phyloP scores from a whole-genome alignment of 2,888 invertebrate species.

The Epinotia brunnichana region DNA sequence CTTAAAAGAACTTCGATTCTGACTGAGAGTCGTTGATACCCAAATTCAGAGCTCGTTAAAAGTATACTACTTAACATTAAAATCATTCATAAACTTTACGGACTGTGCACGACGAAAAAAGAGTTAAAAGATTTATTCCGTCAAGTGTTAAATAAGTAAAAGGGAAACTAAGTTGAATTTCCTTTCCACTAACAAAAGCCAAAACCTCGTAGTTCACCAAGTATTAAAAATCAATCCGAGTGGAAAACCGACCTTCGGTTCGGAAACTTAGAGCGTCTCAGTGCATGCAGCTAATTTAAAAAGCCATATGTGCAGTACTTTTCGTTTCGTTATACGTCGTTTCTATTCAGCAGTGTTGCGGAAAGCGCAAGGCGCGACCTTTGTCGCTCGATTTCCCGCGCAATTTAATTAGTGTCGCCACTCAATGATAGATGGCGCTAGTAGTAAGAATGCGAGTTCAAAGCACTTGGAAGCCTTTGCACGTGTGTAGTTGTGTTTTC shows the following conservation, averaged over 20 bases:
- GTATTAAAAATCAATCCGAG: slow-evolving; percentile 81
- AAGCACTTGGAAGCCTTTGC: slow-evolving; percentile 38
- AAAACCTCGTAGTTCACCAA: slow-evolving; percentile 71
- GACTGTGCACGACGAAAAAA: slow-evolving; percentile 6
- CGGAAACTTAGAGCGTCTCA: slow-evolving; percentile 69
- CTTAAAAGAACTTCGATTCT: background rate
- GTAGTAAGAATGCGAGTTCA: slow-evolving; percentile 34
- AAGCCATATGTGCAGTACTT: background rate
- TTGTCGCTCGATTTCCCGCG: slow-evolving; percentile 82
- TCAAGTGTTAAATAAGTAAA: slow-evolving; percentile 59
- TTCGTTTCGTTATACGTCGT: background rate
- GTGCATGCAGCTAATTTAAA: slow-evolving; percentile 55
- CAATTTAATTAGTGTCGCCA: slow-evolving; percentile 80
- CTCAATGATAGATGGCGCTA: slow-evolving; percentile 76
- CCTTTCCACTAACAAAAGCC: slow-evolving; percentile 69
- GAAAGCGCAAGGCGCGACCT: slow-evolving; percentile 78
- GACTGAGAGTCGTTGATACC: background rate
- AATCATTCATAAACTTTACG: slow-evolving; percentile 26
- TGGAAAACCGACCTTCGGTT: slow-evolving; percentile 76
- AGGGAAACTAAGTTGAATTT: slow-evolving; percentile 73
- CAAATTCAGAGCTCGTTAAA: slow-evolving; percentile 1
- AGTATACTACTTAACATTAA: slow-evolving; percentile 13
- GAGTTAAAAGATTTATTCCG: slow-evolving; percentile 46
- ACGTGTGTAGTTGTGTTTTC: slow-evolving; percentile 31
- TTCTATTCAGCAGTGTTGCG: slow-evolving; percentile 47